Conservation (phyloP, 2,113 vertebrate genomes). For the Leucoraja erinaceus region DNA sequence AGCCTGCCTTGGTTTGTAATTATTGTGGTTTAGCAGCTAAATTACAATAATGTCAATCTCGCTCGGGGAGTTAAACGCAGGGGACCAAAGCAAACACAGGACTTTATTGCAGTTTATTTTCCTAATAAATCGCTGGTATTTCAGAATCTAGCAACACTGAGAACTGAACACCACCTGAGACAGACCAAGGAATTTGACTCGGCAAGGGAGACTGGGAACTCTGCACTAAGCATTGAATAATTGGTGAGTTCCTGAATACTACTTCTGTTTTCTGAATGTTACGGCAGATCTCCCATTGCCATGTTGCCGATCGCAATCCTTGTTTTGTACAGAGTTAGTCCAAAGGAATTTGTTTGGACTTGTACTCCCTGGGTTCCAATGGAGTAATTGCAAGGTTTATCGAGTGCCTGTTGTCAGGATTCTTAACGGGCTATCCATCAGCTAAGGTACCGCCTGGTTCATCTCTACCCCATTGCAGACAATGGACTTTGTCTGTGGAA, state of each 20-base stretch:
- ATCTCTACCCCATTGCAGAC: too few species aligned
- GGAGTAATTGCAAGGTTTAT: not conserved
- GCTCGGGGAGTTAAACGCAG: not conserved
- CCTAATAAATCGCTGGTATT: not conserved
- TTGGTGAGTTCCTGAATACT: not conserved
- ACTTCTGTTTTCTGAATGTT: not conserved
- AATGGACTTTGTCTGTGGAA: too few species aligned
- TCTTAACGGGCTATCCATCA: too few species aligned
- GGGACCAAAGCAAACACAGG: not conserved
- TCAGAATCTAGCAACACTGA: not conserved
- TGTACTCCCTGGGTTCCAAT: not conserved
- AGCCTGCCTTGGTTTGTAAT: not conserved
- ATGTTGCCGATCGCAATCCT: not conserved
- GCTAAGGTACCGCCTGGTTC: too few species aligned
- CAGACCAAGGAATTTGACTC: not conserved
- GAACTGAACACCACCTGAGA: not conserved
- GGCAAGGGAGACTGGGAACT: not conserved
- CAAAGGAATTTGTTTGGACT: not conserved
- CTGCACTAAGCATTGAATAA: not conserved
- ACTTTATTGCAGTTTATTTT: slow-evolving; percentile 11
- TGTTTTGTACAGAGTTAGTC: not conserved
- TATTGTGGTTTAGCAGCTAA: not conserved
- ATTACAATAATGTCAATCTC: not conserved
- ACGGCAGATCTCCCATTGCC: not conserved
- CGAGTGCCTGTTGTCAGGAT: too few species aligned